phyloP scores from a whole-genome alignment of 2,113 vertebrate species.

The Dicaeum eximium region DNA sequence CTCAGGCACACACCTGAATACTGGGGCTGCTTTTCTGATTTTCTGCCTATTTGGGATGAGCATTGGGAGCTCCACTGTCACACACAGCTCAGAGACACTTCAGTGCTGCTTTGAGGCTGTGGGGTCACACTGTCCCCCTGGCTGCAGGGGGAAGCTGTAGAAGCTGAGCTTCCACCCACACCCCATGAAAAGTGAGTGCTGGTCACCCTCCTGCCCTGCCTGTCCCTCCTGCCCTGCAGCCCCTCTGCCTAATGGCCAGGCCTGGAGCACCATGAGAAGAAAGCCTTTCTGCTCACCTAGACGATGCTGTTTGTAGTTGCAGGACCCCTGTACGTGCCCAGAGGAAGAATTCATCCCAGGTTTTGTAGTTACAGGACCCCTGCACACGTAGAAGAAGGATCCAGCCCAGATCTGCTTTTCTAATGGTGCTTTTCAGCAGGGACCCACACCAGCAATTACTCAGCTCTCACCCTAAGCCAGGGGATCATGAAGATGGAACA shows the following conservation, averaged over 20 bases:
- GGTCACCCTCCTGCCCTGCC: background rate
- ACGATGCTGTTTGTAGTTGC: background rate
- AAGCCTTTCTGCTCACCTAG: background rate
- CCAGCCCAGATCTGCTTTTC: background rate
- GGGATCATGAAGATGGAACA: background rate
- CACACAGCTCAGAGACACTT: background rate
- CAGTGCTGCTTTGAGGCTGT: background rate
- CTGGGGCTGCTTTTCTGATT: background rate
- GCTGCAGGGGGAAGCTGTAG: background rate
- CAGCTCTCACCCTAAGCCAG: background rate
- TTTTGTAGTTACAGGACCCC: background rate
- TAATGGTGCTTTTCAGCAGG: background rate
- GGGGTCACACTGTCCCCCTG: background rate
- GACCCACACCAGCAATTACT: background rate
- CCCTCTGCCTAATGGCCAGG: background rate
- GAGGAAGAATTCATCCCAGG: background rate
- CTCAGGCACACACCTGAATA: background rate
- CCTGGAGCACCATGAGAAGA: background rate
- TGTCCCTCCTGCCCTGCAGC: background rate
- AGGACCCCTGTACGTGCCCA: fast-evolving
- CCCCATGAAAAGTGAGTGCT: background rate
- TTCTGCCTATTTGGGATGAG: background rate
- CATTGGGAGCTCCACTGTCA: background rate
- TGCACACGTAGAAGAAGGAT: fast-evolving
- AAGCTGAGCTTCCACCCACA: background rate